A percentile compares a stretch with the other conserved stretches of the same genome.
Evolutionary conservation across 2,888 invertebrate species (phyloP).

Genomic region (Euplagia quadripunctaria): DNA sequence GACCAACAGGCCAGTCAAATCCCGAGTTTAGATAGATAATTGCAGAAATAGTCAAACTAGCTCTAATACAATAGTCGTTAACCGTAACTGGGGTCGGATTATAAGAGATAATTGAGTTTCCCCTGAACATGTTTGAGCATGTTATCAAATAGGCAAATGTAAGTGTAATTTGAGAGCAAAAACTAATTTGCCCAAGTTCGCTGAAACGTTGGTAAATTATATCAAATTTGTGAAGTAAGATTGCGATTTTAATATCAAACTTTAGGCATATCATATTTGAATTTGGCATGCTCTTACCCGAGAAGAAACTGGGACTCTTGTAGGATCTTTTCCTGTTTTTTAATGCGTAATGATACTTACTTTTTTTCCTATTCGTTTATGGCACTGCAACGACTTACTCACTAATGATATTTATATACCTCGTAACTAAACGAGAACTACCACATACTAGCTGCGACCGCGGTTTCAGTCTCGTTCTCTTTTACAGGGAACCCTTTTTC

Average conservation of each 20-base stretch:
- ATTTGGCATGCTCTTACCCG: background rate
- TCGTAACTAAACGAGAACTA: background rate
- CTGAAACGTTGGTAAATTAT: conserved; percentile 26
- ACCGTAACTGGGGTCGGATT: conserved; percentile 46
- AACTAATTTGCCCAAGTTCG: conserved; percentile 44
- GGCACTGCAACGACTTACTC: background rate
- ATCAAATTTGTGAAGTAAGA: conserved; percentile 20
- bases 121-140: conserved; percentile 48
- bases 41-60: conserved; percentile 31
- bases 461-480: background rate
- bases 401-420: background rate
- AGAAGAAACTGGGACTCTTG: background rate
- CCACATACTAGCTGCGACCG: no score
- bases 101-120: conserved; percentile 52
- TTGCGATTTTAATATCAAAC: conserved; percentile 13
- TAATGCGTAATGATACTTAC: background rate
- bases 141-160: conserved; percentile 48
- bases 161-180: conserved; percentile 48
- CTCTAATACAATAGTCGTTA: conserved; percentile 39
- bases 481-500: background rate
- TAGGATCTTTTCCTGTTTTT: background rate
- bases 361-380: background rate
- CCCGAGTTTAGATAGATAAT: conserved; percentile 28
- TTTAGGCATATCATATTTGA: background rate
- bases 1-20: no score